Conservation (phyloP, 2,113 vertebrate species). For the Chionis minor region DNA sequence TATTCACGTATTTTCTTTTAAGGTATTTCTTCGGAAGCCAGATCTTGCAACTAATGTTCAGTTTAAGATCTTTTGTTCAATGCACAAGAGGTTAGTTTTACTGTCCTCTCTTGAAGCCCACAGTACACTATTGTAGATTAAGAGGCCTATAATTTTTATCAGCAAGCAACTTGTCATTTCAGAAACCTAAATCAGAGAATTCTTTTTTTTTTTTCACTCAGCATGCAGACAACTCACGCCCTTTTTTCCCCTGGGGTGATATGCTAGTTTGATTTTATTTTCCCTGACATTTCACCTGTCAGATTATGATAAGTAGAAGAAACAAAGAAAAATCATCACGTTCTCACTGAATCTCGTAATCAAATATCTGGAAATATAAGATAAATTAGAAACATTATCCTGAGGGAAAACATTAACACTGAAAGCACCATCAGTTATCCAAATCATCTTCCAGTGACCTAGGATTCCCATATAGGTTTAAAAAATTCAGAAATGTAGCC, state of each 20-base stretch:
- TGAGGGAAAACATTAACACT: slow-evolving; percentile 1
- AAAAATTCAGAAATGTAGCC: not conserved
- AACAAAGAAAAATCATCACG: slow-evolving; percentile 58
- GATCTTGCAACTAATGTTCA: not conserved
- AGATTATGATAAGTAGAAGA: slow-evolving; percentile 65
- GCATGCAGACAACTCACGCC: slow-evolving; percentile 4
- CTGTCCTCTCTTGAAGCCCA: not conserved
- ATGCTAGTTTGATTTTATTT: slow-evolving; percentile 61
- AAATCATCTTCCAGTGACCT: not conserved
- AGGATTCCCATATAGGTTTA: not conserved
- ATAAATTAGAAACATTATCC: slow-evolving; percentile 47
- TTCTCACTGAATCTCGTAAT: slow-evolving; percentile 53
- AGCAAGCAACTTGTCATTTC: not conserved
- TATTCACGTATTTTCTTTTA: not conserved
- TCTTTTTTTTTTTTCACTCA: not conserved
- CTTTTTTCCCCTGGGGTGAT: slow-evolving; percentile 20
- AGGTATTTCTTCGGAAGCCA: not conserved
- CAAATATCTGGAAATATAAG: slow-evolving; percentile 52
- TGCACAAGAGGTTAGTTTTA: not conserved
- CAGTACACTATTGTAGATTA: not conserved
- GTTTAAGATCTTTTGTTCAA: not conserved
- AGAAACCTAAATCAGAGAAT: slow-evolving; percentile 1
- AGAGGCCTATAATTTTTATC: slow-evolving; percentile 5
- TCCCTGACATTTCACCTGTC: slow-evolving; percentile 66
- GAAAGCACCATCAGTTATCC: not conserved